Conservation (phyloP, 2,888 invertebrate genomes). For the Molorchus minor region DNA sequence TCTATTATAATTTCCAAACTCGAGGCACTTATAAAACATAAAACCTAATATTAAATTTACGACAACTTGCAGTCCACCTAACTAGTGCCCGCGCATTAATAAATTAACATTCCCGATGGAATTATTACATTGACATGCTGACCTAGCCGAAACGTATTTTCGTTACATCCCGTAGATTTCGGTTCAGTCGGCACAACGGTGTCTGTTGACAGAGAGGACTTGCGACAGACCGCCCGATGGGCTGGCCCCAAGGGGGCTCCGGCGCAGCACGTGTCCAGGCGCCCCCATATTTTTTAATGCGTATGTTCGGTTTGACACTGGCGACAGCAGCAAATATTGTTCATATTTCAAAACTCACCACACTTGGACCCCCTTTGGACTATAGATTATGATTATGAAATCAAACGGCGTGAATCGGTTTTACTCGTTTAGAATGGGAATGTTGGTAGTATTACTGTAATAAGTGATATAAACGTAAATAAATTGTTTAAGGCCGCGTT, state of each 20-base stretch:
- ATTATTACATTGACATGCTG: slow-evolving; percentile 21
- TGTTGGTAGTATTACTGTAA: too few species aligned
- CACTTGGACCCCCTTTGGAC: slow-evolving; percentile 16
- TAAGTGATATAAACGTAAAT: too few species aligned
- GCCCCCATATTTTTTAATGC: slow-evolving; percentile 47
- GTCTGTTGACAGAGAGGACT: slow-evolving; percentile 39
- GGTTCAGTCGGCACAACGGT: slow-evolving; percentile 1
- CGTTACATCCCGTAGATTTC: slow-evolving; percentile 9
- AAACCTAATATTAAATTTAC: too few species aligned
- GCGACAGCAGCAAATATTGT: slow-evolving; percentile 29
- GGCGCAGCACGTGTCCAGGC: slow-evolving; percentile 47
- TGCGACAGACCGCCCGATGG: slow-evolving; percentile 39
- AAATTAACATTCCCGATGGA: slow-evolving; percentile 29
- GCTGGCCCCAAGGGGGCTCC: slow-evolving; percentile 33
- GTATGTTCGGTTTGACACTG: slow-evolving; percentile 41
- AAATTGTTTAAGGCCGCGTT: too few species aligned
- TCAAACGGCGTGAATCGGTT: not conserved
- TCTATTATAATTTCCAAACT: too few species aligned
- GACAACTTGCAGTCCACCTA: not conserved
- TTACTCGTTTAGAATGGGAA: too few species aligned
- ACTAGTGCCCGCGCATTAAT: slow-evolving; percentile 21
- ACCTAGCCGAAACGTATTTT: slow-evolving; percentile 12
- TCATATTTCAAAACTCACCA: slow-evolving; percentile 28
- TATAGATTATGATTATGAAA: slow-evolving; percentile 14
- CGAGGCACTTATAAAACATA: too few species aligned